Percentiles rank a stretch among this genome's conserved stretches.
Conservation (phyloP, 37 sponge, comb jelly and placozoan genomes). For the Beroe forskalii region DNA sequence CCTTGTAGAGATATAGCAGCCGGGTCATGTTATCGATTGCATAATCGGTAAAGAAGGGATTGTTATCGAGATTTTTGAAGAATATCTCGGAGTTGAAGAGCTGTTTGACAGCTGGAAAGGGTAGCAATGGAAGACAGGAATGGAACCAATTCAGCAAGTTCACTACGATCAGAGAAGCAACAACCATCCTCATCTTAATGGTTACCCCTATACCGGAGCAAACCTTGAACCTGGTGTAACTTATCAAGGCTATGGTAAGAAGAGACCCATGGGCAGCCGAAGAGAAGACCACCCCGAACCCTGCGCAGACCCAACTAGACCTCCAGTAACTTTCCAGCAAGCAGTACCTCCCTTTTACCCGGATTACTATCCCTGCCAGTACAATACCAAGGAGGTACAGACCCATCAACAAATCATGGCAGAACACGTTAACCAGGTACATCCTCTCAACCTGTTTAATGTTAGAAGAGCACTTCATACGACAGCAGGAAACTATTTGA, state of each 20-base stretch:
- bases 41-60: background rate
- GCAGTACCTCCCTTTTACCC: background rate
- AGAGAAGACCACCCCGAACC: background rate
- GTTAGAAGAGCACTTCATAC: too few species aligned
- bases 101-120: background rate
- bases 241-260: background rate
- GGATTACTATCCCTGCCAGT: too few species aligned
- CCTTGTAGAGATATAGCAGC: background rate
- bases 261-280: constrained; percentile 24
- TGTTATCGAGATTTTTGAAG: background rate
- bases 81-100: background rate
- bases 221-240: background rate
- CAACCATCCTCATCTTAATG: background rate
- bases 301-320: background rate
- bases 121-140: constrained; percentile 7
- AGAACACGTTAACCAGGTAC: too few species aligned
- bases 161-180: background rate
- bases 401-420: too few species aligned
- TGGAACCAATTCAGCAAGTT: background rate
- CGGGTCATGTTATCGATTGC: background rate
- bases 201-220: background rate
- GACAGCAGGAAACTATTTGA: too few species aligned
- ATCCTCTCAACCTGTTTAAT: too few species aligned
- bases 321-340: background rate
- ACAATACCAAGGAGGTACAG: too few species aligned